Percentiles rank a stretch among this genome's conserved stretches.
Conservation (phyloP, 2,113 vertebrate species). For the Dipodomys merriami region DNA sequence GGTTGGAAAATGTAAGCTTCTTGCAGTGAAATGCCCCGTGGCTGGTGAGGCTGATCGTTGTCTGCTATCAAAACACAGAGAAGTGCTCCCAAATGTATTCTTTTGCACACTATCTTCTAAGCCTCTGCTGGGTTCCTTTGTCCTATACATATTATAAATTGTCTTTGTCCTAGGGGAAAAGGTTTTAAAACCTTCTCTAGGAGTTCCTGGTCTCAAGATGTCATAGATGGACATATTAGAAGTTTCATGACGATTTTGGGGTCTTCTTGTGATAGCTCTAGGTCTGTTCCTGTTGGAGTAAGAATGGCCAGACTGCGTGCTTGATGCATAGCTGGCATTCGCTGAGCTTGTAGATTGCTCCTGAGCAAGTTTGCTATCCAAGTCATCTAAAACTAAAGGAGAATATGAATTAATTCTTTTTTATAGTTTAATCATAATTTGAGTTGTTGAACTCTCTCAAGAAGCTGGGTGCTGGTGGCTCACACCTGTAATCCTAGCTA, state of each 20-base stretch:
- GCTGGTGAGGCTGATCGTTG: slow-evolving; percentile 56
- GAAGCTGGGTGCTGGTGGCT: too few species aligned
- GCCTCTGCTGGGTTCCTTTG: slow-evolving; percentile 77
- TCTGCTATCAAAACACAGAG: slow-evolving; percentile 70
- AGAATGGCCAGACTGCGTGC: slow-evolving; percentile 50
- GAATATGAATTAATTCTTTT: slow-evolving; percentile 41
- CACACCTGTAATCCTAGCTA: too few species aligned
- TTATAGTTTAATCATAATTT: slow-evolving; percentile 35
- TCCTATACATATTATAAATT: slow-evolving; percentile 85
- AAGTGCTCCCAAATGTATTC: slow-evolving; percentile 71
- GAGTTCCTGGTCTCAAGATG: slow-evolving; percentile 83
- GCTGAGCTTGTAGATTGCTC: slow-evolving; percentile 81
- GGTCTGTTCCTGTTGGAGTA: slow-evolving; percentile 59
- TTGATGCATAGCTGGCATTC: slow-evolving; percentile 63
- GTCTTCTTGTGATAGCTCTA: slow-evolving; percentile 35
- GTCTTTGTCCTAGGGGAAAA: slow-evolving; percentile 85
- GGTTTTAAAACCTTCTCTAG: slow-evolving; percentile 84
- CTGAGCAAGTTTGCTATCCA: slow-evolving; percentile 87
- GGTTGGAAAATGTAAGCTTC: slow-evolving; percentile 82
- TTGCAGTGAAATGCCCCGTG: slow-evolving; percentile 82
- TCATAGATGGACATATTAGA: slow-evolving; percentile 83
- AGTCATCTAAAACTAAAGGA: slow-evolving; percentile 86
- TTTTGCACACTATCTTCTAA: slow-evolving; percentile 62
- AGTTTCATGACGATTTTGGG: slow-evolving; percentile 75
- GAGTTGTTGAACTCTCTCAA: neutral